These are phyloP conservation scores for Apostichopus californicus DNA, from an alignment of 35 echinoderm and acorn worm species.

Conservation along the genomic window DNA sequence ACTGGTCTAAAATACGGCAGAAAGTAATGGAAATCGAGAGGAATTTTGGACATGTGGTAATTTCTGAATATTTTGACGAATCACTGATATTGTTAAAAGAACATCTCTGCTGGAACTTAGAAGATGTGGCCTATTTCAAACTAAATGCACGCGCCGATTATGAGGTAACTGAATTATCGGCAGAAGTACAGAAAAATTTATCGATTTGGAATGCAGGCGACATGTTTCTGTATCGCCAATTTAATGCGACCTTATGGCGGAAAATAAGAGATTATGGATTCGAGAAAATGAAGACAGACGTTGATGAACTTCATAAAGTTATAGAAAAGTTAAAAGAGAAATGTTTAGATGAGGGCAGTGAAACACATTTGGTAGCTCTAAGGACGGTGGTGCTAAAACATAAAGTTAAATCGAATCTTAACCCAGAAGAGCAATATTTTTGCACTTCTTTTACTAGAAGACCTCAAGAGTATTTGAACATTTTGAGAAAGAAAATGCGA, in stretches of 20 bases:
- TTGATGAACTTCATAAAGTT: not conserved
- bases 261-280: not conserved
- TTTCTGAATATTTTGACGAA: conserved; percentile 76
- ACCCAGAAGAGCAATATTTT: not conserved
- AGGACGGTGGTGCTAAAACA: not conserved
- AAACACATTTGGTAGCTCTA: not conserved
- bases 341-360: not conserved
- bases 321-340: not conserved
- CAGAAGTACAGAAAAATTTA: not conserved
- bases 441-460: conserved; percentile 12
- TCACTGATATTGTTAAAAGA: conserved; percentile 72
- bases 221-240: not conserved
- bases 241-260: not conserved
- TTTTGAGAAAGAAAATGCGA: conserved; percentile 24
- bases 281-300: not conserved
- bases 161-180: not conserved
- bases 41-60: conserved; percentile 56
- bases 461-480: conserved; percentile 12
- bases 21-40: conserved; percentile 48
- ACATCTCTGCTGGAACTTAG: conserved; percentile 63
- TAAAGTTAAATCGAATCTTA: not conserved
- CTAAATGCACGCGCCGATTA: conserved; percentile 58
- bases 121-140: conserved; percentile 62
- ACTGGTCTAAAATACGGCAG: conserved; percentile 12
- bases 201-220: not conserved